Base-by-base conservation (phyloP, 1,140 invertebrate genomes). In the Lepidurus packardi region DNA sequence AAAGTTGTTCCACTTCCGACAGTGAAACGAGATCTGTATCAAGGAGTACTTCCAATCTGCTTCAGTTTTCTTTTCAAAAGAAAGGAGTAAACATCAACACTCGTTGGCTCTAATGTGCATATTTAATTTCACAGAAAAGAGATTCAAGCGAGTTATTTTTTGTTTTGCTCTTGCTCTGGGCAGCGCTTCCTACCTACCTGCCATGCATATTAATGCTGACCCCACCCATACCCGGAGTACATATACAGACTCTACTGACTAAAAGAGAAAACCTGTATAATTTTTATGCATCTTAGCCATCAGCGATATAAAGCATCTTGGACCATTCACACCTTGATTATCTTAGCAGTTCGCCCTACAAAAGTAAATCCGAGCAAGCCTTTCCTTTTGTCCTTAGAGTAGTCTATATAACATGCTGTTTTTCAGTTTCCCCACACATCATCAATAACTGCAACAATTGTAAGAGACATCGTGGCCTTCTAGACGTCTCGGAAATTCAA, bases 161-260 rank as follows among this genome's bases (percentile, higher is more conserved):
- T 47, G 16, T 65, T 65, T 65, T 21, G 8, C 13, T 65, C 9
- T 9, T 65, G 16, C 13, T 21, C 53, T 21, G 9, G 21, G 53
- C 53, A 7, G 21, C 53, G 53, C 53, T 65, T 65, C 53, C 53
- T 65, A 65, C 21, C 53, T 65, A 65, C 53, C 53, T 65, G 53
- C 21, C 53, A n/a, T 21, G 53, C 53, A 65, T 65, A 16, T 65
- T 65, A 65, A 65, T 65, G 53, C 8, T 65, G 53, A 65, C 53
- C 53, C 53, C 53, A 65, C 53, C 53, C 53, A 65, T 65, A 65
- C 53, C 53, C 21, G 53, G 53, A 65, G 53, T n/a, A 21, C 21
- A 21, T 65, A 34, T 34, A 34, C 34, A 34, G 34, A 34, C 25
- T 34, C 1, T 65, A 9, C 13, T n/a, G 6, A n/a, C 8, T 65